phyloP scores from a whole-genome alignment of 1,140 invertebrate species.

The Hydropsyche tenuis region DNA sequence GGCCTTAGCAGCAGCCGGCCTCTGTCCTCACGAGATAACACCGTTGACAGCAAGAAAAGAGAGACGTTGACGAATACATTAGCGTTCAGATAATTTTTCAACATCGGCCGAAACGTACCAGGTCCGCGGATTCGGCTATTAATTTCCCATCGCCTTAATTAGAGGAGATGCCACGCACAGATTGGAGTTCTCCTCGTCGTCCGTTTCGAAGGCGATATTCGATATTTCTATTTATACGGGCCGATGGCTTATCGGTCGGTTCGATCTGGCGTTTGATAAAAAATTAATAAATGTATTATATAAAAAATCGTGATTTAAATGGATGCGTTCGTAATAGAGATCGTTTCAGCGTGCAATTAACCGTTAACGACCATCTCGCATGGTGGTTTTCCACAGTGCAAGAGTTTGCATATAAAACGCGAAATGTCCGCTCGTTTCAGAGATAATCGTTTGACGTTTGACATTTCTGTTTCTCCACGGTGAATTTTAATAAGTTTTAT shows the following conservation, averaged over 20 bases:
- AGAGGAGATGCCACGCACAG: neutral
- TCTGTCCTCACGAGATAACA: slow-evolving; percentile 31
- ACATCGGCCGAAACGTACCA: slow-evolving; percentile 11
- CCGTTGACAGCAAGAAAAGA: slow-evolving; percentile 15
- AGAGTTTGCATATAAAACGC: too few relatives aligned
- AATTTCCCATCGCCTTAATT: slow-evolving; percentile 17
- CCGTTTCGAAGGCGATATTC: too few relatives aligned
- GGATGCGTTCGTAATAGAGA: too few relatives aligned
- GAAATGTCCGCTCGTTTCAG: neutral
- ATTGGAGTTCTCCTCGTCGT: too few relatives aligned
- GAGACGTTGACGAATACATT: slow-evolving; percentile 41
- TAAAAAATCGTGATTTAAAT: too few relatives aligned
- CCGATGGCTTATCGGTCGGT: too few relatives aligned
- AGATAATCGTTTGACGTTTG: slow-evolving; percentile 18
- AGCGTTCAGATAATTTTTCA: slow-evolving; percentile 34
- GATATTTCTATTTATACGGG: too few relatives aligned
- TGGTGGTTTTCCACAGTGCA: neutral
- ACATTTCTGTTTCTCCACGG: neutral
- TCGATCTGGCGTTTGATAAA: too few relatives aligned
- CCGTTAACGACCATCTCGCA: slow-evolving; percentile 11
- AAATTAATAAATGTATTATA: too few relatives aligned
- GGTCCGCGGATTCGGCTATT: slow-evolving; percentile 1
- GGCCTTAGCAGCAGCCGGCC: neutral
- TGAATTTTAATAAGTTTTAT: neutral
- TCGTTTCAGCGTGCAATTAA: neutral